Conservation (phyloP, 2,888 invertebrate genomes). For the Chloroclysta siterata region DNA sequence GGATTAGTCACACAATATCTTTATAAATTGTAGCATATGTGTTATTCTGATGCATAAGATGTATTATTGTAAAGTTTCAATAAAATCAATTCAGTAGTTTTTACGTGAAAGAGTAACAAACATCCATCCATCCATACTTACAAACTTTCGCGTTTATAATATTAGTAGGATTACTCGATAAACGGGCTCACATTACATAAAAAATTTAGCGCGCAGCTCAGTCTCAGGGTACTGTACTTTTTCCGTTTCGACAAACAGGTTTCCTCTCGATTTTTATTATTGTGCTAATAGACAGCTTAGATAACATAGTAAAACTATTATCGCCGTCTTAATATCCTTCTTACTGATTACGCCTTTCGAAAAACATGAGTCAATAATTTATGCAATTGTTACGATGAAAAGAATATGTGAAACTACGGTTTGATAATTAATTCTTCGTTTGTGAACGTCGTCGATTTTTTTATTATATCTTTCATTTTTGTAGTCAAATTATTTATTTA, state of each 20-base stretch:
- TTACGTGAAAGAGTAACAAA: too few relatives aligned
- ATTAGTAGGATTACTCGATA: too few relatives aligned
- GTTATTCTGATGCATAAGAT: too few relatives aligned
- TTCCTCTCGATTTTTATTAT: slow-evolving; percentile 9
- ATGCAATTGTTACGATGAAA: slow-evolving; percentile 36
- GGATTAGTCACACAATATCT: too few relatives aligned
- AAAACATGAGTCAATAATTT: slow-evolving; percentile 36
- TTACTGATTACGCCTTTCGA: slow-evolving; percentile 29
- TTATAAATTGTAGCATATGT: too few relatives aligned
- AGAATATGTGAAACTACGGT: slow-evolving; percentile 20
- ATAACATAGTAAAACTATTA: slow-evolving; percentile 27
- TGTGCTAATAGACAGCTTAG: slow-evolving; percentile 9
- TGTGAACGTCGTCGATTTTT: slow-evolving; percentile 23
- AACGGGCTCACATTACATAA: too few relatives aligned
- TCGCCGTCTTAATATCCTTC: slow-evolving; percentile 22
- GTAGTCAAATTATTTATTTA: too few relatives aligned
- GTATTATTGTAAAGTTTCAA: too few relatives aligned
- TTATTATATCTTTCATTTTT: slow-evolving; percentile 8
- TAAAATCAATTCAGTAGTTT: too few relatives aligned
- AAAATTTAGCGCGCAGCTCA: too few relatives aligned
- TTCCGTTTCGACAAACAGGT: slow-evolving; percentile 10
- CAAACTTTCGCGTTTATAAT: too few relatives aligned
- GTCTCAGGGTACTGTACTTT: slow-evolving; percentile 2
- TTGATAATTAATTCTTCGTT: slow-evolving; percentile 33
- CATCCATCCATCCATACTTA: too few relatives aligned